Conservation (phyloP, 2,797 vertebrate genomes). For the Peromyscus aztecus region DNA sequence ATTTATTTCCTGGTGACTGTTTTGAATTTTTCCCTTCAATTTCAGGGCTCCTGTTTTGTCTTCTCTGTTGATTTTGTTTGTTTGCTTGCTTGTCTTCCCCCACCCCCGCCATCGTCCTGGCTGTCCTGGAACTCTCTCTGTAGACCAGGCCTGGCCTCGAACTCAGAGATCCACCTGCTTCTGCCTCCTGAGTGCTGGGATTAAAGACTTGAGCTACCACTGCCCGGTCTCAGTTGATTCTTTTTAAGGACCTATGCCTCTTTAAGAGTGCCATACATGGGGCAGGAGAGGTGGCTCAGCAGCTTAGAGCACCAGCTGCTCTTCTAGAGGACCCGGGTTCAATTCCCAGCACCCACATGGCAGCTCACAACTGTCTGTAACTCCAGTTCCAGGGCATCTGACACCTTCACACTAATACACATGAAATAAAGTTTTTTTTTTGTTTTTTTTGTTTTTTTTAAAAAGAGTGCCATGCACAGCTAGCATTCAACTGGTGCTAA, state of each 20-base stretch:
- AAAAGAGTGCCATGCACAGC: neutral
- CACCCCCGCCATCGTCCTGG: neutral
- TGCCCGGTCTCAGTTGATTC: neutral
- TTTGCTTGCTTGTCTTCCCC: neutral
- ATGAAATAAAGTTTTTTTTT: neutral
- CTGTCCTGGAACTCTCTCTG: neutral
- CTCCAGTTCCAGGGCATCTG: neutral
- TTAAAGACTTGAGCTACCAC: neutral
- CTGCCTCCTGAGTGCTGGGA: neutral
- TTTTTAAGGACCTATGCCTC: neutral
- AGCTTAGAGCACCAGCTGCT: neutral
- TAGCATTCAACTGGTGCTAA: neutral
- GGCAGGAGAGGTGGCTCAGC: neutral
- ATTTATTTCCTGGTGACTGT: conserved; percentile 22
- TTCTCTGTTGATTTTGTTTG: neutral
- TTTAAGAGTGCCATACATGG: neutral
- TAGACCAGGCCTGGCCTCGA: neutral
- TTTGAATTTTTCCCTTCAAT: conserved; percentile 8
- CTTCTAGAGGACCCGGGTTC: neutral
- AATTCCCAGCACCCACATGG: neutral
- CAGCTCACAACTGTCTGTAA: neutral
- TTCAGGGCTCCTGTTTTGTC: neutral
- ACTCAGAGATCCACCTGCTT: neutral
- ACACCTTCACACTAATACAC: neutral
- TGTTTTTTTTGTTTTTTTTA: no score